Base-by-base conservation (phyloP, 2,113 vertebrate genomes). In the Tautogolabrus adspersus region DNA sequence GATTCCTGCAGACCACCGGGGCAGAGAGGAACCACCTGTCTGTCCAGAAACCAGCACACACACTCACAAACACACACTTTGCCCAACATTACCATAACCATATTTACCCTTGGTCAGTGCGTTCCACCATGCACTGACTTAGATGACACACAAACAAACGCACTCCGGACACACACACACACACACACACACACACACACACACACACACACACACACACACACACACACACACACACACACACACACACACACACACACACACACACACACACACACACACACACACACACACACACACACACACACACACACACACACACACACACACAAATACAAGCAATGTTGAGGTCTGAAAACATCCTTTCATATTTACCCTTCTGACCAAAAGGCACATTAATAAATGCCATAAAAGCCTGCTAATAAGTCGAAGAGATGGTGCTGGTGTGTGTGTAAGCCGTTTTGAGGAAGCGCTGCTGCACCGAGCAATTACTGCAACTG, bases 1-100 rank as follows among this genome's bases (percentile, higher is more conserved):
- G 82, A 86, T 84, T 77, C 67, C 77, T 71, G 65, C 71, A 84
- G 91, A 92, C 92, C 91, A 91, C 91, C 90, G 23, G 82, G 67
- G 84, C 77, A 86, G 87, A 85, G 74, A 78, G 83, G 87, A 89
- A 90, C 83, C 89, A 88, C 88, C 88, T 90, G 89, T 88, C 87
- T 81, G 56, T 88, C 84, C 60, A 66, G 75, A 80, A 81, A 83
- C 81, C 78, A 68, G 67, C 59, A 54, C 71, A 44, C 59, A 55
- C 37, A 16, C 52, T 67, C 23, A 60, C 71, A 58, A n/a, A 54
- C 71, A 44, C 59, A 55, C 59, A 66, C 74, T 59, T 67, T 49
- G 49, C 62, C 81, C 75, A 62, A 65, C 71, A 92, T 91, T 85
- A 88, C 79, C 92, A 90, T 88, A 91, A 84, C 59, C 85, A 79